Percentiles rank a stretch among this genome's conserved stretches.
Conservation (phyloP, 2,888 invertebrate genomes). For the Leptinotarsa haldemani region DNA sequence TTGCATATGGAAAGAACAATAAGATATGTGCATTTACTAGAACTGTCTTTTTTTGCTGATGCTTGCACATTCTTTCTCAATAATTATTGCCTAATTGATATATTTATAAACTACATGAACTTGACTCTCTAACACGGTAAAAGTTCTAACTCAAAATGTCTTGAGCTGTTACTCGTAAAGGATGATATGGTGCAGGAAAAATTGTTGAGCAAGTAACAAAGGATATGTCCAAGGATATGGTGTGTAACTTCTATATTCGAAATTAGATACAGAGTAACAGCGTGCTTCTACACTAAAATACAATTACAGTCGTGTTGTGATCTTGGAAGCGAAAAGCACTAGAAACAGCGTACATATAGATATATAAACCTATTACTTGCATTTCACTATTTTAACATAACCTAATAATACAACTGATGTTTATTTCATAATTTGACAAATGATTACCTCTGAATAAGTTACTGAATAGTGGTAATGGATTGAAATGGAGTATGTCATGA, state of each 20-base stretch:
- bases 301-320: constrained; percentile 66
- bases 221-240: constrained; percentile 56
- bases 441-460: constrained; percentile 59
- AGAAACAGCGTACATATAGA: constrained; percentile 62
- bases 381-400: constrained; percentile 47
- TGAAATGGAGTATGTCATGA: constrained; percentile 1
- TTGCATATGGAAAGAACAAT: constrained; percentile 66
- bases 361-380: constrained; percentile 57
- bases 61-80: constrained; percentile 47
- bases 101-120: constrained; percentile 53
- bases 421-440: constrained; percentile 33
- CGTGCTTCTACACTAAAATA: constrained; percentile 63
- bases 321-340: constrained; percentile 65
- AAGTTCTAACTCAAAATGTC: constrained; percentile 57
- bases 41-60: constrained; percentile 61
- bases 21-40: constrained; percentile 64
- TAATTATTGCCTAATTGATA: constrained; percentile 55
- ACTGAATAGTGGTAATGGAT: not conserved
- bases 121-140: constrained; percentile 53
- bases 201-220: constrained; percentile 52
- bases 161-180: constrained; percentile 57
- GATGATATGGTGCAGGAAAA: constrained; percentile 44
- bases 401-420: constrained; percentile 42
- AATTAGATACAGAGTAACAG: constrained; percentile 59
- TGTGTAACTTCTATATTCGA: constrained; percentile 43